These are phyloP conservation scores for Pachliopta kotzebuea DNA, from an alignment of 2,888 invertebrate species.

Conservation along the genomic window DNA sequence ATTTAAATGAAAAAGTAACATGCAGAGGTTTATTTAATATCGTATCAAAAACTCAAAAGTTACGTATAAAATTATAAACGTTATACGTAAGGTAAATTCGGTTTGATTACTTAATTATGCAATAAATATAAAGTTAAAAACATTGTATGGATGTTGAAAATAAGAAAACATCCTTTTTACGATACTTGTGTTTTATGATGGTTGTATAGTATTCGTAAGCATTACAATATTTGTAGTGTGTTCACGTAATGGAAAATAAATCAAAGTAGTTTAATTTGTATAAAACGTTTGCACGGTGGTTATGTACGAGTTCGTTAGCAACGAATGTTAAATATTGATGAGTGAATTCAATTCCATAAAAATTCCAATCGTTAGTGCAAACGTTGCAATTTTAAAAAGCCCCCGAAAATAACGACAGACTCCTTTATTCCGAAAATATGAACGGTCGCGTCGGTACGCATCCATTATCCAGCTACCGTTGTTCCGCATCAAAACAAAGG, in stretches of 20 bases:
- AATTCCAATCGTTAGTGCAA: conserved; percentile 28
- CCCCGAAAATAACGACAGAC: conserved; percentile 12
- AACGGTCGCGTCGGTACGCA: conserved; percentile 19
- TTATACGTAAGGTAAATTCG: neutral
- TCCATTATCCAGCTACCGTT: conserved; percentile 16
- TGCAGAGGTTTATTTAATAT: conserved; percentile 48
- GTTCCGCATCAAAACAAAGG: conserved; percentile 36
- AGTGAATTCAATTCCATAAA: conserved; percentile 20
- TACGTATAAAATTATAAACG: conserved; percentile 9
- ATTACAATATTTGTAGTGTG: neutral
- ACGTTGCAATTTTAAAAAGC: conserved; percentile 21
- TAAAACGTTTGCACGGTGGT: neutral
- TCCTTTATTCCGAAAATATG: conserved; percentile 22
- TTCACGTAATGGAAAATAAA: neutral
- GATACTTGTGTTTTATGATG: too few species aligned
- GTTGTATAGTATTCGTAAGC: too few species aligned
- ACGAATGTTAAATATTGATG: conserved; percentile 23
- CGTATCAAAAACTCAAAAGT: conserved; percentile 44
- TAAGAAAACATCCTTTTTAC: too few species aligned
- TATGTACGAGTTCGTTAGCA: neutral
- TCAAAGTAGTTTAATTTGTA: neutral
- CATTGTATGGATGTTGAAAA: too few species aligned
- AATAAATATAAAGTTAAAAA: neutral
- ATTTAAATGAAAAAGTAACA: conserved; percentile 31
- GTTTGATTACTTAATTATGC: neutral